phyloP scores from a whole-genome alignment of 2,113 vertebrate genomes.

The Caretta caretta region DNA sequence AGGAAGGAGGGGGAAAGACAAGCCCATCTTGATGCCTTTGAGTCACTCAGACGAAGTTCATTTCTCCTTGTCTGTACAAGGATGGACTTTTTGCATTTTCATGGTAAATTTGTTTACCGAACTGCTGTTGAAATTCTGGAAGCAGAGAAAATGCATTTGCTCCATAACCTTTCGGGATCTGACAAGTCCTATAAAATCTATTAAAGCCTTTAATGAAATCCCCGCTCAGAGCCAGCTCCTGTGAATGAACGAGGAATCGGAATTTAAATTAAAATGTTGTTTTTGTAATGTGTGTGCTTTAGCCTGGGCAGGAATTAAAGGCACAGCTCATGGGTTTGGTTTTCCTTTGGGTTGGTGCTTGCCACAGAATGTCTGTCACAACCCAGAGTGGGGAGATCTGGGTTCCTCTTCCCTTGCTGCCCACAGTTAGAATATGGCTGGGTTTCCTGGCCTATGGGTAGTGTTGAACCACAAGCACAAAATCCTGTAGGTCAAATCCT shows the following conservation, averaged over 20 bases:
- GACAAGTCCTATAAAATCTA: constrained; percentile 81
- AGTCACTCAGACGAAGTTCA: constrained; percentile 56
- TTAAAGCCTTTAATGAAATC: constrained; percentile 84
- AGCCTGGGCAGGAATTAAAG: constrained; percentile 70
- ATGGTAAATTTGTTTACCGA: constrained; percentile 75
- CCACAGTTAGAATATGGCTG: not conserved
- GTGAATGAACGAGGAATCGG: constrained; percentile 75
- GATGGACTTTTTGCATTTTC: constrained; percentile 69
- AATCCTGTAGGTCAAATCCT: not conserved
- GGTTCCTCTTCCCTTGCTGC: not conserved
- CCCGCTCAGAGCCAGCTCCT: constrained; percentile 68
- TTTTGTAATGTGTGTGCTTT: constrained; percentile 70
- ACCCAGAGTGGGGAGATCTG: not conserved
- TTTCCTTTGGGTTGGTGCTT: not conserved
- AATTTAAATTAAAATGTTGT: constrained; percentile 82
- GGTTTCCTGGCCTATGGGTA: not conserved
- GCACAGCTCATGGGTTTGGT: not conserved
- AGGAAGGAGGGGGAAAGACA: not conserved
- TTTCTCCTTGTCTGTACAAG: constrained; percentile 57
- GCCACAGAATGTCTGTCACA: fast-evolving
- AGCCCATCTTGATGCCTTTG: not conserved
- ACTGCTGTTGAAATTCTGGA: constrained; percentile 75
- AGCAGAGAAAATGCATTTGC: constrained; percentile 82
- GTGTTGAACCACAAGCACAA: not conserved
- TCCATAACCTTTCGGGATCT: constrained; percentile 78